A percentile compares a stretch with the other conserved stretches of the same genome.
Evolutionary conservation across 2,888 invertebrate genomes (phyloP).

Genomic region (Zootermopsis nevadensis): DNA sequence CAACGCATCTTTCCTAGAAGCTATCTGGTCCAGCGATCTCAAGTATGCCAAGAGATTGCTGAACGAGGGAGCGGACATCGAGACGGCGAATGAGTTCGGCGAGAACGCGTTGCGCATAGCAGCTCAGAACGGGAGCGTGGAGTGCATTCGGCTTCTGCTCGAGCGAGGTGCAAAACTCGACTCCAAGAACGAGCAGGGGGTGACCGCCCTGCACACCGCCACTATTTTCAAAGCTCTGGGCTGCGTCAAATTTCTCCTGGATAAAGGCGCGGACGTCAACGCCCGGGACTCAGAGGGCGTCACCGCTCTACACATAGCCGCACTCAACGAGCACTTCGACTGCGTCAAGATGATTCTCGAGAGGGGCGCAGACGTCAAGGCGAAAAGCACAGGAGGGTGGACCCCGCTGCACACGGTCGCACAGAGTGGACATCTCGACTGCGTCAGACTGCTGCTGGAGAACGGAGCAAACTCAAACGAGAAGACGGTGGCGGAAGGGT

Average conservation of each 20-base stretch:
- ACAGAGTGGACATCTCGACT: conserved; percentile 32
- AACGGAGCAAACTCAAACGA: conserved; percentile 30
- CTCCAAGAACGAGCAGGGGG: conserved; percentile 1
- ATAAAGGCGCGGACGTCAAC: conserved; percentile 22
- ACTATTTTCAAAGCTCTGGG: not conserved
- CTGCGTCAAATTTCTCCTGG: conserved; percentile 22
- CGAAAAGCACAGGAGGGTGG: conserved; percentile 29
- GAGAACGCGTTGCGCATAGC: conserved; percentile 42
- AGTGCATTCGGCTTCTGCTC: conserved; percentile 34
- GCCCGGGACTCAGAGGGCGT: conserved; percentile 7
- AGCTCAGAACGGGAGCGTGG: conserved; percentile 37
- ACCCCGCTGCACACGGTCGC: conserved; percentile 40
- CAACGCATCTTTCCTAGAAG: not conserved
- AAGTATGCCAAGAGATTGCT: conserved; percentile 5
- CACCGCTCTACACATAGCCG: conserved; percentile 39
- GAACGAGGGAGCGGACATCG: conserved; percentile 28
- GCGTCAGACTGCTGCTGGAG: conserved; percentile 30
- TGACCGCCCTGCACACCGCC: conserved; percentile 21
- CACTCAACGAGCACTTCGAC: conserved; percentile 23
- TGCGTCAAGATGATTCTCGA: conserved; percentile 38
- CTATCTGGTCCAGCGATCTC: conserved; percentile 24
- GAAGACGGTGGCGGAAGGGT: not conserved
- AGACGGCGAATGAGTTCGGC: conserved; percentile 29
- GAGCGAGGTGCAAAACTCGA: conserved; percentile 40
- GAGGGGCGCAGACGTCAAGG: conserved; percentile 12